phyloP scores from a whole-genome alignment of 2,888 invertebrate genomes.

The Sphecodes monilicornis region DNA sequence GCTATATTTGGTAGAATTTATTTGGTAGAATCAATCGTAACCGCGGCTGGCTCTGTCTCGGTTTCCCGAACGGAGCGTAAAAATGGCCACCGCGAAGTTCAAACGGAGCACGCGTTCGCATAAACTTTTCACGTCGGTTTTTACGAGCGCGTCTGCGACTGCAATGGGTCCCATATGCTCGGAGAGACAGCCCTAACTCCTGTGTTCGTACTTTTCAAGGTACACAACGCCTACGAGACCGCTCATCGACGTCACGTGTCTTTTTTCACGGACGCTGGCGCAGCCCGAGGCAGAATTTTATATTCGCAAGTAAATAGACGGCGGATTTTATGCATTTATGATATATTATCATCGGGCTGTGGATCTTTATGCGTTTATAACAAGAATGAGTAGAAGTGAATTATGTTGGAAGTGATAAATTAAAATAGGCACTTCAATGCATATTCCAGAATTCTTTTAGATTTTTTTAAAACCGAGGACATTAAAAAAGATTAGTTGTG shows the following conservation, averaged over 20 bases:
- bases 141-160: not conserved
- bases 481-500: too few species aligned
- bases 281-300: not conserved
- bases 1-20: constrained; percentile 2
- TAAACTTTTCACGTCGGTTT: constrained; percentile 7
- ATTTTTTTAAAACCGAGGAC: too few species aligned
- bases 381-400: too few species aligned
- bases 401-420: too few species aligned
- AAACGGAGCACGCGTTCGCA: not conserved
- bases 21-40: not conserved
- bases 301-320: not conserved
- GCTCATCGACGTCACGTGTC: not conserved
- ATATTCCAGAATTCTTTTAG: too few species aligned
- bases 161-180: constrained; percentile 5
- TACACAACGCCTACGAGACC: not conserved
- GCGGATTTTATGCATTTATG: not conserved
- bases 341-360: not conserved
- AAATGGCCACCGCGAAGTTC: not conserved
- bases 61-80: not conserved
- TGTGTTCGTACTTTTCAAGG: not conserved
- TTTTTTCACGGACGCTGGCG: not conserved
- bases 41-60: too few species aligned
- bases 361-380: not conserved
- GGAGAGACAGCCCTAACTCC: not conserved
- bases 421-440: too few species aligned